Conservation (phyloP, 92 coral and sea anemone genomes). For the Isaurus tuberculatus region DNA sequence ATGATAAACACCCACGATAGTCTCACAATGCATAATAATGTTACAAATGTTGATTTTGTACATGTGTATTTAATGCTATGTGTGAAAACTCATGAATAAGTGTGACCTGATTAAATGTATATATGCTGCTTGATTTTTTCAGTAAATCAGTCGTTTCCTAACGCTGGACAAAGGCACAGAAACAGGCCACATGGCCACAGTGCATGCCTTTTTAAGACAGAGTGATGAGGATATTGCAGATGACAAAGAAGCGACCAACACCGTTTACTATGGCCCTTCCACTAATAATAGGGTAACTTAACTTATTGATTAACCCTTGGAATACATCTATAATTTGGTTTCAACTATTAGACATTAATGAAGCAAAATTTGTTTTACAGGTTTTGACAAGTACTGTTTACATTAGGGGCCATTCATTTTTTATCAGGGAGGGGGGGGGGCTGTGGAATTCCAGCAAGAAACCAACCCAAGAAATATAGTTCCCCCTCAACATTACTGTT, state of each 20-base stretch:
- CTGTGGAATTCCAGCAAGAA: too few species aligned
- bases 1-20: conserved; percentile 1
- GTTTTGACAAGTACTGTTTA: too few species aligned
- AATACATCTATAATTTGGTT: too few species aligned
- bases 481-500: too few species aligned
- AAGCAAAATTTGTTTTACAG: too few species aligned
- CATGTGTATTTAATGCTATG: too few species aligned
- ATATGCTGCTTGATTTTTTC: not conserved
- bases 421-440: not conserved
- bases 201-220: conserved; percentile 10
- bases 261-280: conserved; percentile 77
- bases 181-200: conserved; percentile 49
- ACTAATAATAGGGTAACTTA: conserved; percentile 68
- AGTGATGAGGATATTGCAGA: conserved; percentile 3
- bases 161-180: conserved; percentile 32
- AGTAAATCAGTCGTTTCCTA: conserved; percentile 28
- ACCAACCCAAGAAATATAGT: too few species aligned
- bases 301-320: too few species aligned
- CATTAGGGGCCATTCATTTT: not conserved
- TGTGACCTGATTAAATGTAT: not conserved
- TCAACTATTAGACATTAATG: too few species aligned
- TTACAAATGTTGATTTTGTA: not conserved
- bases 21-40: not conserved
- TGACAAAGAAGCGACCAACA: conserved; percentile 27
- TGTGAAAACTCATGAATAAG: too few species aligned